Percentiles rank a stretch among this genome's conserved stretches.
phyloP scores from a whole-genome alignment of 92 coral and sea anemone genomes.

The Zoanthus sansibaricus region DNA sequence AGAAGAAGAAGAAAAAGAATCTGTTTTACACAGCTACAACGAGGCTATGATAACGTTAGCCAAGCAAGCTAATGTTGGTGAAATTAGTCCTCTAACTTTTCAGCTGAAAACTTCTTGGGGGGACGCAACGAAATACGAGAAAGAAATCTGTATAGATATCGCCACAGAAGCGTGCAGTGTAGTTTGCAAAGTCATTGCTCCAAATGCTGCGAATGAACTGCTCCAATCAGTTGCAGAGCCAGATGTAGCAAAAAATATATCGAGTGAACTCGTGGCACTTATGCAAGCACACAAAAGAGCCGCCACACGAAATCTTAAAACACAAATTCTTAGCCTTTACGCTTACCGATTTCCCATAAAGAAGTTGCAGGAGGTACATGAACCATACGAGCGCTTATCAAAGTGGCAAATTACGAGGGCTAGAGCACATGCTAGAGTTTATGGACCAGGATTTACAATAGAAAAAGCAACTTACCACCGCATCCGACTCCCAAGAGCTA shows the following conservation, averaged over 20 bases:
- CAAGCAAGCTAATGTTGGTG: too few species aligned
- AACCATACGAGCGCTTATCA: slow-evolving; percentile 47
- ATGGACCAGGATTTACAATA: slow-evolving; percentile 14
- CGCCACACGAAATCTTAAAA: slow-evolving; percentile 50
- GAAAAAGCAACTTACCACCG: slow-evolving; percentile 20
- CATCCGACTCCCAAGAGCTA: slow-evolving; percentile 24
- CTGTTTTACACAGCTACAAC: slow-evolving; percentile 22
- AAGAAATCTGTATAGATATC: slow-evolving; percentile 73
- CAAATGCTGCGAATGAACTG: slow-evolving; percentile 64
- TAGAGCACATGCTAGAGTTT: slow-evolving; percentile 39
- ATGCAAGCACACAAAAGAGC: slow-evolving; percentile 63
- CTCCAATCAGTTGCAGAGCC: slow-evolving; percentile 38
- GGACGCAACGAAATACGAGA: slow-evolving; percentile 61
- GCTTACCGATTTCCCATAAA: slow-evolving; percentile 56
- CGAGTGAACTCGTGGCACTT: slow-evolving; percentile 49
- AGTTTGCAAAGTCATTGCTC: slow-evolving; percentile 72
- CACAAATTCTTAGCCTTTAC: slow-evolving; percentile 63
- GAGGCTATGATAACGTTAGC: slow-evolving; percentile 22
- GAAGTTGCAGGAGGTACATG: slow-evolving; percentile 53
- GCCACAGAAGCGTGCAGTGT: slow-evolving; percentile 74
- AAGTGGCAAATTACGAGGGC: slow-evolving; percentile 46
- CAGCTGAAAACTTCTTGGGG: slow-evolving; percentile 64
- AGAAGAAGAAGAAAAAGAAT: slow-evolving; percentile 8
- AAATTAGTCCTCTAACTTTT: slow-evolving; percentile 32
- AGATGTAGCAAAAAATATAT: slow-evolving; percentile 14